Percentiles rank a stretch among this genome's conserved stretches.
Conservation (phyloP, 2,113 vertebrate genomes). For the Cynocephalus volans region DNA sequence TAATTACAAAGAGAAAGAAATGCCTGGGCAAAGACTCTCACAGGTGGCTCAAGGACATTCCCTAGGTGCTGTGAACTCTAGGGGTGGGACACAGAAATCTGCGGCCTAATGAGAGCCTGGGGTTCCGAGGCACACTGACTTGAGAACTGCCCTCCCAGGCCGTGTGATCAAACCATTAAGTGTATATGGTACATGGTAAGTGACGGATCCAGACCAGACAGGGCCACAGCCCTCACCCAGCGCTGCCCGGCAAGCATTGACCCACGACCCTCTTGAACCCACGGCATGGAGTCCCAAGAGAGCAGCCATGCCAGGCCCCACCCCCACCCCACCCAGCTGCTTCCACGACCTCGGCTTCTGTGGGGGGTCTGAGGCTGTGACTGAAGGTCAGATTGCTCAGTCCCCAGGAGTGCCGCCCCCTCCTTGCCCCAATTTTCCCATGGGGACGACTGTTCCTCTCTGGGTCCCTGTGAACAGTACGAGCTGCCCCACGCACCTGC, state of each 20-base stretch:
- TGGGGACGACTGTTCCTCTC: too few relatives aligned
- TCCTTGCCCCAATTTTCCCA: background rate
- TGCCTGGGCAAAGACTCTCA: background rate
- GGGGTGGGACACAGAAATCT: background rate
- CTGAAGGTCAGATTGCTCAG: background rate
- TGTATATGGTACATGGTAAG: fast-evolving
- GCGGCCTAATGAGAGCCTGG: fast-evolving
- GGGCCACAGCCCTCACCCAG: background rate
- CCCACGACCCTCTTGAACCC: background rate
- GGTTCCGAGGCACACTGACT: fast-evolving
- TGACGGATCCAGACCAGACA: fast-evolving
- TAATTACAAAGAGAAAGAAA: background rate
- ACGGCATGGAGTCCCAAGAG: background rate
- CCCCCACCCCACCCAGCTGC: fast-evolving
- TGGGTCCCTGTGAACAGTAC: fast-evolving
- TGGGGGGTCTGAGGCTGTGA: fast-evolving
- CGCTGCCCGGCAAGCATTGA: background rate
- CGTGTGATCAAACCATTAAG: too few relatives aligned
- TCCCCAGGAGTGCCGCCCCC: fast-evolving
- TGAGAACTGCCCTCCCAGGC: background rate
- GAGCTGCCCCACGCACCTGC: too few relatives aligned
- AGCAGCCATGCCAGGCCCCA: fast-evolving
- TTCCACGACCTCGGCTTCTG: background rate
- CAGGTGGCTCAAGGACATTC: background rate
- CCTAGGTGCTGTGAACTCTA: background rate